phyloP scores from a whole-genome alignment of 2,113 vertebrate species.

The Suricata suricatta region DNA sequence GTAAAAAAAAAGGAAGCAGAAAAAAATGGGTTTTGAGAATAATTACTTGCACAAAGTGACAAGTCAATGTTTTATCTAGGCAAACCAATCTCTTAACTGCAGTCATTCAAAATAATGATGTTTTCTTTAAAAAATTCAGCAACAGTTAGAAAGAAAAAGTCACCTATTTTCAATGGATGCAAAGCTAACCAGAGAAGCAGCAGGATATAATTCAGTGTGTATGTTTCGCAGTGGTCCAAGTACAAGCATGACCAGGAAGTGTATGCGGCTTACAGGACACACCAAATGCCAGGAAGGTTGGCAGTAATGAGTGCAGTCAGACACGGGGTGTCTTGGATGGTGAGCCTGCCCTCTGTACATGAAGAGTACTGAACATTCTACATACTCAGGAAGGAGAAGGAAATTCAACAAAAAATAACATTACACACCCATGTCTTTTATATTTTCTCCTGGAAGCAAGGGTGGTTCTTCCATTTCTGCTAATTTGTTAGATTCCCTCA shows the following conservation, averaged over 20 bases:
- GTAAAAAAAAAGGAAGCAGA: not conserved
- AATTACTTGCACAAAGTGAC: not conserved
- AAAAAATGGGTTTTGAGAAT: not conserved
- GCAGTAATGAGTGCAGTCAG: not conserved
- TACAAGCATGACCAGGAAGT: not conserved
- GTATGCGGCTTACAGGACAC: not conserved
- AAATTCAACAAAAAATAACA: slow-evolving; percentile 51
- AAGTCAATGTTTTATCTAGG: not conserved
- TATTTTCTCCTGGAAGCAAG: slow-evolving; percentile 93
- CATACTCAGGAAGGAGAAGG: not conserved
- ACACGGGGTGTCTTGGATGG: rapidly evolving
- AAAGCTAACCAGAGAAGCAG: not conserved
- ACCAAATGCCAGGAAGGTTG: not conserved
- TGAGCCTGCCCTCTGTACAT: not conserved
- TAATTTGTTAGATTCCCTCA: slow-evolving; percentile 90
- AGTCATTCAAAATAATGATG: slow-evolving; percentile 49
- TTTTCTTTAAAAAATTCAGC: not conserved
- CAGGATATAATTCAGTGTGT: not conserved
- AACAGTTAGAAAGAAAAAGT: rapidly evolving
- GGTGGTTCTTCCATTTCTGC: slow-evolving; percentile 93
- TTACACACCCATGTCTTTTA: slow-evolving; percentile 92
- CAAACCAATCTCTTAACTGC: not conserved
- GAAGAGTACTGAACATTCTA: not conserved
- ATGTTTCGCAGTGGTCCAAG: not conserved
- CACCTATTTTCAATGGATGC: not conserved